Conservation (phyloP, 2,797 vertebrate genomes). For the Pipistrellus nathusii region DNA sequence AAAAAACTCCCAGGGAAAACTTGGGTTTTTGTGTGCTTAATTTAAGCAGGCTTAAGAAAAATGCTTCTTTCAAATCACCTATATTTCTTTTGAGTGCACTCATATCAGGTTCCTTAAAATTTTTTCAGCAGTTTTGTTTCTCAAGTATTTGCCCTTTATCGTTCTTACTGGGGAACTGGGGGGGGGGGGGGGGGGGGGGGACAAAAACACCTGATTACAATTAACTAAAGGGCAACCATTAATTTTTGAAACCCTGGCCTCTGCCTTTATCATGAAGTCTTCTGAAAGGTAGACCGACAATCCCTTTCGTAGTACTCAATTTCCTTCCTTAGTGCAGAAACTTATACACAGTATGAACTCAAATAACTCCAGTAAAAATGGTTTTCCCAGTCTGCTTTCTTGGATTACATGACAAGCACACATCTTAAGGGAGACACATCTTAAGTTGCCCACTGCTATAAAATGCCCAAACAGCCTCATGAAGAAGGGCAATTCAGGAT, state of each 20-base stretch:
- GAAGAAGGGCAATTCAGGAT: not conserved
- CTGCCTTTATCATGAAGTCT: not conserved
- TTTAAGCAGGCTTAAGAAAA: constrained; percentile 49
- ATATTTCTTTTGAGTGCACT: not conserved
- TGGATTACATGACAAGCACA: not conserved
- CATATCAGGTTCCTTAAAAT: not conserved
- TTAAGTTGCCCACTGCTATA: not conserved
- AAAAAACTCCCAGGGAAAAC: not conserved
- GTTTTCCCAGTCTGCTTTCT: not conserved
- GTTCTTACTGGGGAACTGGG: not conserved
- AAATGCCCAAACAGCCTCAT: not conserved
- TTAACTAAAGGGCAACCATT: constrained; percentile 6
- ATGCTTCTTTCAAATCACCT: not conserved
- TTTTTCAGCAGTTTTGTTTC: not conserved
- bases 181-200: too few species aligned
- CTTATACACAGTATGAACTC: not conserved
- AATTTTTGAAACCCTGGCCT: not conserved
- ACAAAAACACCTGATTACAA: constrained; percentile 18
- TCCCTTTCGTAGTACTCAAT: constrained; percentile 4
- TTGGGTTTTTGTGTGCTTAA: not conserved
- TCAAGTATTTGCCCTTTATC: not conserved
- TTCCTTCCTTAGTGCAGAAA: constrained; percentile 6
- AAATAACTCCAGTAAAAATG: not conserved
- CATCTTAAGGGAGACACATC: not conserved
- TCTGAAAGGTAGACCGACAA: not conserved